Evolutionary conservation across 2,797 vertebrate species (phyloP), one percentile per base, ranked within the genome.

Genomic region (Chromis chromis): DNA sequence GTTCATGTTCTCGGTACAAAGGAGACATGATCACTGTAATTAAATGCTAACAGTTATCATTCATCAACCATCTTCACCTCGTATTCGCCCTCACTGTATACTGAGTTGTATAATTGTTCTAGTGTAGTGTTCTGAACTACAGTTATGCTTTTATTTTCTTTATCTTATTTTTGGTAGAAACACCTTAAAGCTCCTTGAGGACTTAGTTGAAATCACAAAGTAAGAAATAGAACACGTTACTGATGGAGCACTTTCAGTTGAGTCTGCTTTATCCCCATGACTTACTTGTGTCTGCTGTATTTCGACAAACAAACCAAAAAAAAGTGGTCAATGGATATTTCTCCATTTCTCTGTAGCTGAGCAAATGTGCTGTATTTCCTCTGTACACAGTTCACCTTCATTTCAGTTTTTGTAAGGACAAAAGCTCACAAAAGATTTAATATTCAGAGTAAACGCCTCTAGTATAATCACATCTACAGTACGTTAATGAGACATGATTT

Each of bases 401-500:
- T 80, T 72, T 74, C 52, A 68, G 49, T 56, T 79, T 25, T 36
- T 14, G 21, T 81, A 48, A 1, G 50, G 55, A 73, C 55, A 65
- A 4, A 17, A 33, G 21, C 28, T 13, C 48, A 60, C 22, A 54
- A 10, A 63, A n/a, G 68, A 54, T 31, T 56, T 33, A 58, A 84
- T 87, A 59, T 67, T n/a, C 65, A 78, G 31, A 36, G 50, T 75
- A 76, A 80, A 79, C 28, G 70, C 73, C 66, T 57, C 22, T 63
- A 64, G 82, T 55, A 79, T 82, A 82, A 86, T 85, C 70, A 69
- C 77, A 86, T 85, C 71, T 63, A 48, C 46, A 69, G 63, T 81
- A 70, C 56, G 75, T 74, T 74, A 83, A 73, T 61, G 54, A 69
- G 79, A 84, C 81, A 72, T 86, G 85, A 91, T 89, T 89, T 85